Evolutionary conservation across 92 coral and sea anemone genomes (phyloP).

Genomic region (Nematostella vectensis): DNA sequence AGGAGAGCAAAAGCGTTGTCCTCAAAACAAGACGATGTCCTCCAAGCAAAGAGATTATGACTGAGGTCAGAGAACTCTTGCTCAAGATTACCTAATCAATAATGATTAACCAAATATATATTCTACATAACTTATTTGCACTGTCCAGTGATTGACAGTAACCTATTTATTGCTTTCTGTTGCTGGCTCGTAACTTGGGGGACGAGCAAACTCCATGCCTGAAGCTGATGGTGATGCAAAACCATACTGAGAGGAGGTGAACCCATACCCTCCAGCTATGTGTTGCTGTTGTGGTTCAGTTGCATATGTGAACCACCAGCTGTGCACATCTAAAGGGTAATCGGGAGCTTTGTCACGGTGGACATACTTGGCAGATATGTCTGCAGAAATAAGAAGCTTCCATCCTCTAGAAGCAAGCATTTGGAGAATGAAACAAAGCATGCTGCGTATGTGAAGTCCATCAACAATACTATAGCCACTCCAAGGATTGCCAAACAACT

Average conservation of each 20-base stretch:
- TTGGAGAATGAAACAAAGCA: conserved; percentile 31
- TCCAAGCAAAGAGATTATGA: too few relatives aligned
- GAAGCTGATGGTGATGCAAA: not conserved
- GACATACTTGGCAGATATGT: conserved; percentile 61
- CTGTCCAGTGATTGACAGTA: not conserved
- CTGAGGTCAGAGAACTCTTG: too few relatives aligned
- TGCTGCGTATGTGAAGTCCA: conserved; percentile 28
- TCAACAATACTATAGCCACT: conserved; percentile 12
- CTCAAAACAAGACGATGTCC: too few relatives aligned
- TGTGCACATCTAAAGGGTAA: conserved; percentile 54
- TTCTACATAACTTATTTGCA: too few relatives aligned
- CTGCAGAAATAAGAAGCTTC: conserved; percentile 39
- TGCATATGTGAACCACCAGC: conserved; percentile 47
- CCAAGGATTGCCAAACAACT: conserved; percentile 40
- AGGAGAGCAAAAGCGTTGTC: too few relatives aligned
- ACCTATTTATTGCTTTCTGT: not conserved
- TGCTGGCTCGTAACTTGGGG: not conserved
- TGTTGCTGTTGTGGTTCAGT: too few relatives aligned
- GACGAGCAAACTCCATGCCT: not conserved
- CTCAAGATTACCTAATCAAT: too few relatives aligned
- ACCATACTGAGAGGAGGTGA: not conserved
- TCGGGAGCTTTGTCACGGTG: conserved; percentile 37
- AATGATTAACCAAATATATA: too few relatives aligned
- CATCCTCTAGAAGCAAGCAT: conserved; percentile 29
- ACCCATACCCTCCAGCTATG: too few relatives aligned